A percentile compares a stretch with the other conserved stretches of the same genome.
phyloP scores from a whole-genome alignment of 2,113 vertebrate genomes.

The Ardeotis arabs region DNA sequence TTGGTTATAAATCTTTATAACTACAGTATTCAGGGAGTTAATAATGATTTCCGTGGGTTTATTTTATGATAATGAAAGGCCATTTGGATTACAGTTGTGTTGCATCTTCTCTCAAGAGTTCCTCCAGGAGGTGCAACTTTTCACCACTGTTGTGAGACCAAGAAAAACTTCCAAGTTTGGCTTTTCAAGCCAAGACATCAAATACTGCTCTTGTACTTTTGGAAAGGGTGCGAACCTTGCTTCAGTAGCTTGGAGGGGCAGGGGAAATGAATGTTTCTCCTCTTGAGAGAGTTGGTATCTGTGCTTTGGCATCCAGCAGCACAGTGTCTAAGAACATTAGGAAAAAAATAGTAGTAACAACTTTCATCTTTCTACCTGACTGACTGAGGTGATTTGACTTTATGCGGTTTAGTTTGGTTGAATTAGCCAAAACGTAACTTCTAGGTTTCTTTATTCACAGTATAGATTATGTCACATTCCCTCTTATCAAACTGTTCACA shows the following conservation, averaged over 20 bases:
- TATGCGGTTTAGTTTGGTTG: not conserved
- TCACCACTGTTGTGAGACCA: not conserved
- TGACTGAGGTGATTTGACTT: not conserved
- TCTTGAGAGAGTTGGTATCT: not conserved
- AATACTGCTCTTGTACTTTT: not conserved
- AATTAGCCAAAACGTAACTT: not conserved
- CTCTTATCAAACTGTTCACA: not conserved
- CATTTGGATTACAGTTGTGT: not conserved
- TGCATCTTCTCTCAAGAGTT: not conserved
- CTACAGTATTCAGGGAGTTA: slow-evolving; percentile 8
- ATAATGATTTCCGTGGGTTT: not conserved
- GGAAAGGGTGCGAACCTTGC: not conserved
- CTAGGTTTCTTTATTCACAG: not conserved
- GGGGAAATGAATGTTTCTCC: not conserved
- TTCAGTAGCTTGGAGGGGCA: not conserved
- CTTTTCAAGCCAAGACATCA: not conserved
- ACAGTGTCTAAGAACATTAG: not conserved
- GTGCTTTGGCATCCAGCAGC: not conserved
- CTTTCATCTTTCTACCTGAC: not conserved
- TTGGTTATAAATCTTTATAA: slow-evolving; percentile 47
- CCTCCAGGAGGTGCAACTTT: not conserved
- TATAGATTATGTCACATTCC: not conserved
- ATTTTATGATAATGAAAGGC: slow-evolving; percentile 18
- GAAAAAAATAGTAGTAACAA: not conserved
- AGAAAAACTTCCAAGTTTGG: not conserved